Evolutionary conservation across 2,888 invertebrate species (phyloP).

Genomic region (Adelphocoris suturalis): DNA sequence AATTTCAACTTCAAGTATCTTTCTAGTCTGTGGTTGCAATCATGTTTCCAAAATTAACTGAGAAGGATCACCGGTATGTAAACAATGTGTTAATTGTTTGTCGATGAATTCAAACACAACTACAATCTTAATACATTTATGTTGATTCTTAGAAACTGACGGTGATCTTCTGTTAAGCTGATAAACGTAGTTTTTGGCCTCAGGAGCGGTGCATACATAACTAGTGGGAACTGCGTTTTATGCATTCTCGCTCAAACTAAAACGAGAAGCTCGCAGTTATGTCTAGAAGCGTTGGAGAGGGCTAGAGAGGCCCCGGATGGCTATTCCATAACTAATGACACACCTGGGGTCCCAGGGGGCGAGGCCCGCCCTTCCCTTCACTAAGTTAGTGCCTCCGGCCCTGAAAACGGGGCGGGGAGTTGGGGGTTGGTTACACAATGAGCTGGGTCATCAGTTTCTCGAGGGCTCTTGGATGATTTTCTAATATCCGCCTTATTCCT

Average conservation of each 20-base stretch:
- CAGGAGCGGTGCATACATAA: not conserved
- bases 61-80: too few species aligned
- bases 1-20: too few species aligned
- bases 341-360: constrained; percentile 56
- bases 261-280: constrained; percentile 9
- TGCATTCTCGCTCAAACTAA: constrained; percentile 8
- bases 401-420: not conserved
- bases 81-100: too few species aligned
- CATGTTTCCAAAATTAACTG: too few species aligned
- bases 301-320: constrained; percentile 1
- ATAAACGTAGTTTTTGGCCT: not conserved
- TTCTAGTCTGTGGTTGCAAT: too few species aligned
- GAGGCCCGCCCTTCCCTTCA: not conserved
- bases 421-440: constrained; percentile 30
- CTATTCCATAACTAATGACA: constrained; percentile 63
- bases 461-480: not conserved
- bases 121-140: too few species aligned
- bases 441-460: constrained; percentile 50
- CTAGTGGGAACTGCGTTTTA: constrained; percentile 12
- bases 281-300: not conserved
- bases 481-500: constrained; percentile 10
- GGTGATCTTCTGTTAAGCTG: not conserved
- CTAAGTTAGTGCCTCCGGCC: constrained; percentile 33
- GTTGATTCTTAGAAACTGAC: too few species aligned
- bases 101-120: too few species aligned